These are phyloP conservation scores for Hippocampus mohnikei DNA, from an alignment of 2,113 vertebrate species.

Conservation along the genomic window DNA sequence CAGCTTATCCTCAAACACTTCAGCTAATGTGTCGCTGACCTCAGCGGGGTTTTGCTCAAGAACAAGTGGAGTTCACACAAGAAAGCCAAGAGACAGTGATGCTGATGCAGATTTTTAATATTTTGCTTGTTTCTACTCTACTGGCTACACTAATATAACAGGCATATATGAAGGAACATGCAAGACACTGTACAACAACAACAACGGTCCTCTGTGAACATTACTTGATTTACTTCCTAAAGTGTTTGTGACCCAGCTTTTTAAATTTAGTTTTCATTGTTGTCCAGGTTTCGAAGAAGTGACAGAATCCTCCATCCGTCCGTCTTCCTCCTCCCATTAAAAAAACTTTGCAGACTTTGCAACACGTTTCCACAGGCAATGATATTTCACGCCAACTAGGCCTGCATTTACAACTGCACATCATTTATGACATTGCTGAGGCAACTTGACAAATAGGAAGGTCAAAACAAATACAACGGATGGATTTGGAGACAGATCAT, in stretches of 20 bases:
- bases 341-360: neutral
- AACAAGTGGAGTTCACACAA: neutral
- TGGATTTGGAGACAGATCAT: neutral
- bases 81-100: slow-evolving; percentile 35
- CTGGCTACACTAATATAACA: slow-evolving; percentile 66
- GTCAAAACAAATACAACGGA: slow-evolving; percentile 11
- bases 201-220: slow-evolving; percentile 12
- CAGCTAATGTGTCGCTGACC: slow-evolving; percentile 59
- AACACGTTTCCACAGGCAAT: slow-evolving; percentile 50
- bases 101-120: slow-evolving; percentile 74
- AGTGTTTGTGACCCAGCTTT: slow-evolving; percentile 31
- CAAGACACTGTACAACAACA: slow-evolving; percentile 59
- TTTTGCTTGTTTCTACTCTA: slow-evolving; percentile 71
- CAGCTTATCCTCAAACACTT: slow-evolving; percentile 86
- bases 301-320: neutral
- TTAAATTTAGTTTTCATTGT: slow-evolving; percentile 33
- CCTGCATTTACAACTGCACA: slow-evolving; percentile 63
- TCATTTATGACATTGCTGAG: slow-evolving; percentile 11
- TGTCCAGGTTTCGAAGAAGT: slow-evolving; percentile 34
- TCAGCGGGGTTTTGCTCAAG: neutral
- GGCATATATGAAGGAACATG: slow-evolving; percentile 64
- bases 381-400: slow-evolving; percentile 53
- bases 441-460: neutral
- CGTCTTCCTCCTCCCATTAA: neutral
- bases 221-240: slow-evolving; percentile 20